Evolutionary conservation across 35 echinoderm and acorn worm species (phyloP).

Genomic region (Lytechinus variegatus): DNA sequence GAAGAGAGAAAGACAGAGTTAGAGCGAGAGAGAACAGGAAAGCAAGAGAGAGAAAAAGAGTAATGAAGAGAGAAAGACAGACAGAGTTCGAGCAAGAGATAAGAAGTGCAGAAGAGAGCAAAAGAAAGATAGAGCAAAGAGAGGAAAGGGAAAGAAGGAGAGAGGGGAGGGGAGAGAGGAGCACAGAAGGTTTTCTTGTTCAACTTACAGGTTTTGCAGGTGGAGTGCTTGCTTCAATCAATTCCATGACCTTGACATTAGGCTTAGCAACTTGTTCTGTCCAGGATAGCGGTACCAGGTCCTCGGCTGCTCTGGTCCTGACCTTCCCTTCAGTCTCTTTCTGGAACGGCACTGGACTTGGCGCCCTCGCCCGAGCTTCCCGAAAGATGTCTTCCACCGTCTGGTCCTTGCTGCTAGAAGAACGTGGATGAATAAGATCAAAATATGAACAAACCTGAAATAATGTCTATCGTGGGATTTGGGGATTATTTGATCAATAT

Average conservation of each 20-base stretch:
- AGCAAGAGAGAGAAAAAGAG: no score
- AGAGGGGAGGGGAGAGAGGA: not conserved
- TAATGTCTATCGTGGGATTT: no score
- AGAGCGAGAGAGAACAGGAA: no score
- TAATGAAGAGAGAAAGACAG: no score
- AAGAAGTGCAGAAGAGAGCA: no score
- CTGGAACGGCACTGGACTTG: not conserved
- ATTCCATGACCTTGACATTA: conserved; percentile 74
- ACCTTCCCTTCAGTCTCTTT: conserved; percentile 30
- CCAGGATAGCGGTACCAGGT: conserved; percentile 85
- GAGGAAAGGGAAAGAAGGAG: not conserved
- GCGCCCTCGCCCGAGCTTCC: conserved; percentile 10
- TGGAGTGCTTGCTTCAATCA: conserved; percentile 37
- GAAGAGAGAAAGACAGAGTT: not conserved
- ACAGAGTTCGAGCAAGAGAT: no score
- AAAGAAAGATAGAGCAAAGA: no score
- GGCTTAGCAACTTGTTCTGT: conserved; percentile 79
- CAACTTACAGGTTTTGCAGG: conserved; percentile 67
- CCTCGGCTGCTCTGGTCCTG: not conserved
- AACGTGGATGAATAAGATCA: not conserved
- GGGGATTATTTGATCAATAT: no score
- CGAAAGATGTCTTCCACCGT: conserved; percentile 30
- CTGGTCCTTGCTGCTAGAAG: not conserved
- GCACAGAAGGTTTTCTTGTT: not conserved
- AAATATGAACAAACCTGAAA: not conserved